Evolutionary conservation across 2,797 vertebrate genomes (phyloP).

Genomic region (Pantherophis alleghaniensis): DNA sequence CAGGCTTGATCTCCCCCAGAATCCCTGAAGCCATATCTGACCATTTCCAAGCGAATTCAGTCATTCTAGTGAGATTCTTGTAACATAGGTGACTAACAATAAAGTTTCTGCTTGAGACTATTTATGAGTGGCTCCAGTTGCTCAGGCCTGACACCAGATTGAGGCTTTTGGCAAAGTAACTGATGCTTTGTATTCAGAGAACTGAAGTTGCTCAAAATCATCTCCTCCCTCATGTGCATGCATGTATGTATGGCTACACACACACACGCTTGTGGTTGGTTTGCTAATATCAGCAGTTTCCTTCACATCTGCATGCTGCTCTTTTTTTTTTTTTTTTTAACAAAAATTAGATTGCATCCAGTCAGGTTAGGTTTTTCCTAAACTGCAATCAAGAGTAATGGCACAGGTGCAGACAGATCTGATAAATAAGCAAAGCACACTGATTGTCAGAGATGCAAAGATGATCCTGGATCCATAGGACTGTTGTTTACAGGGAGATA

Average conservation of each 20-base stretch:
- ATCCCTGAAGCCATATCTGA: background rate
- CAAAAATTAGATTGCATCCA: constrained; percentile 54
- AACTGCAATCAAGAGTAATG: constrained; percentile 70
- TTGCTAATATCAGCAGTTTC: constrained; percentile 58
- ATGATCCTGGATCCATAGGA: constrained; percentile 67
- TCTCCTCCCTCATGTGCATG: background rate
- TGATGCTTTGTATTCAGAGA: background rate
- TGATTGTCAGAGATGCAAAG: constrained; percentile 67
- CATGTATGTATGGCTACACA: background rate
- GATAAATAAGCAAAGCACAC: constrained; percentile 69
- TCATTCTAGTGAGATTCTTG: background rate
- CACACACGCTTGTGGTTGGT: constrained; percentile 27
- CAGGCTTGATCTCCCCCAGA: background rate
- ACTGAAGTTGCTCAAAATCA: background rate
- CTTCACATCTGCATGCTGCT: constrained; percentile 50
- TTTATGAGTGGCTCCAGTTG: background rate
- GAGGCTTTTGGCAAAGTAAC: background rate
- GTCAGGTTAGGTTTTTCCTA: constrained; percentile 61
- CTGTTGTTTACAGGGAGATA: constrained; percentile 71
- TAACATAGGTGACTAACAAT: background rate
- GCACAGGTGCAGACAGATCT: constrained; percentile 70
- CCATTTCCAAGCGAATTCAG: background rate
- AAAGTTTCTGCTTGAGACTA: background rate
- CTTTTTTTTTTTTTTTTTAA: background rate
- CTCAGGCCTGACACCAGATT: constrained; percentile 3